A percentile compares a stretch with the other conserved stretches of the same genome.
phyloP scores from a whole-genome alignment of 2,888 invertebrate genomes.

The Platycheirus albimanus region DNA sequence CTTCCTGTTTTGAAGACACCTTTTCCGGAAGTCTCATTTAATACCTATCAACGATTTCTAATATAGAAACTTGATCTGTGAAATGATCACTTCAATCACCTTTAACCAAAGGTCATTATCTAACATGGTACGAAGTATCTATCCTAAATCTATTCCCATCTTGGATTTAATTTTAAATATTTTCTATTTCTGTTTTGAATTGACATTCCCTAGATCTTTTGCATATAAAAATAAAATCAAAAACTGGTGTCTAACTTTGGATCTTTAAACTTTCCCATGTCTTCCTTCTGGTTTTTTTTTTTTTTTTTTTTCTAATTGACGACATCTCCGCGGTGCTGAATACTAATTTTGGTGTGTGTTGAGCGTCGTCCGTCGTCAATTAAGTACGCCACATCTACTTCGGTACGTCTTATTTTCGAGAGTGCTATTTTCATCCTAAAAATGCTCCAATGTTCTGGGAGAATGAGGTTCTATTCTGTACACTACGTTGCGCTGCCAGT shows the following conservation, averaged over 20 bases:
- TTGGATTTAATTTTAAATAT: constrained; percentile 35
- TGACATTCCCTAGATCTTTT: constrained; percentile 43
- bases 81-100: constrained; percentile 17
- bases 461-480: constrained; percentile 35
- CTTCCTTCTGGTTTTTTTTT: constrained; percentile 41
- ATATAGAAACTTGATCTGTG: constrained; percentile 49
- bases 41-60: background rate
- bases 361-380: constrained; percentile 69
- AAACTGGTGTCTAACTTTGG: constrained; percentile 52
- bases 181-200: constrained; percentile 52
- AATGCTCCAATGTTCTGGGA: constrained; percentile 28
- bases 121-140: too few species aligned
- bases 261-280: constrained; percentile 18
- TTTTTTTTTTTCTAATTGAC: constrained; percentile 4
- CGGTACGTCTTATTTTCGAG: constrained; percentile 10
- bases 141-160: constrained; percentile 11
- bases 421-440: constrained; percentile 48
- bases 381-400: constrained; percentile 37
- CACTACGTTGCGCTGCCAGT: too few species aligned
- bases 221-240: constrained; percentile 25
- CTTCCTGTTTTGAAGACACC: constrained; percentile 29
- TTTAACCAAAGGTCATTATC: constrained; percentile 48
- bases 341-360: constrained; percentile 66
- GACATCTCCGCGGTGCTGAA: constrained; percentile 51
- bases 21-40: constrained; percentile 45